Percentiles rank a stretch among this genome's conserved stretches.
These are phyloP conservation scores for Drosophila oshimai DNA, from an alignment of 1,140 invertebrate genomes.

Conservation along the genomic window DNA sequence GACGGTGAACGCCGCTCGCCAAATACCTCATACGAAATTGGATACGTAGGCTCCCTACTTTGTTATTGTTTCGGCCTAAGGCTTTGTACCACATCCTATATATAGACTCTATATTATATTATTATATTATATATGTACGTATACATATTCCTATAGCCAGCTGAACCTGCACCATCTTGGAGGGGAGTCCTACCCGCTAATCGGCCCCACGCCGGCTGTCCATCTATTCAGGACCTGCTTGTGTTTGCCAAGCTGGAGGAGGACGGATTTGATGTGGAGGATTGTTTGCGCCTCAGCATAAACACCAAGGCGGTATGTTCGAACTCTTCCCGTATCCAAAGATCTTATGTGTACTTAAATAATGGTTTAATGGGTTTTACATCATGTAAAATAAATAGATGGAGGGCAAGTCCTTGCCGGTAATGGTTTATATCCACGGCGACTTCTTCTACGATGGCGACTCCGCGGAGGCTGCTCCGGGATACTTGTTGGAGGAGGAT, in stretches of 20 bases:
- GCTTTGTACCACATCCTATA: too few relatives aligned
- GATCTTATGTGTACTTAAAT: not conserved
- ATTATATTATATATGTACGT: not conserved
- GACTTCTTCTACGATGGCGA: slow-evolving; percentile 80
- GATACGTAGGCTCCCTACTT: not conserved
- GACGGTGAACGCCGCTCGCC: slow-evolving; percentile 26
- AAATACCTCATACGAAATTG: not conserved
- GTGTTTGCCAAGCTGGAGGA: slow-evolving; percentile 53
- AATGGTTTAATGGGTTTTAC: too few relatives aligned
- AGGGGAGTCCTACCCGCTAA: slow-evolving; percentile 73
- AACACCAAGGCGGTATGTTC: slow-evolving; percentile 72
- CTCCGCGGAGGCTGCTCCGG: slow-evolving; percentile 63
- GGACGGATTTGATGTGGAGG: slow-evolving; percentile 64
- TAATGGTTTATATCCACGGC: slow-evolving; percentile 82
- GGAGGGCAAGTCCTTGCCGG: slow-evolving; percentile 48
- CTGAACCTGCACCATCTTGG: slow-evolving; percentile 82
- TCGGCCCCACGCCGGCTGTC: slow-evolving; percentile 63
- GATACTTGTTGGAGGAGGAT: slow-evolving; percentile 83
- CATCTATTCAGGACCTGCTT: slow-evolving; percentile 64
- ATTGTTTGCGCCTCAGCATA: slow-evolving; percentile 65
- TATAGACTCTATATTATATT: too few relatives aligned
- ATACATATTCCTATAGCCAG: slow-evolving; percentile 32
- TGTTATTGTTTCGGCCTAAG: too few relatives aligned
- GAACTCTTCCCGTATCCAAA: too few relatives aligned
- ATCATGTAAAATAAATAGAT: too few relatives aligned